These are phyloP conservation scores for Euura saliciscinereae DNA, from an alignment of 1,140 invertebrate species.

Conservation along the genomic window DNA sequence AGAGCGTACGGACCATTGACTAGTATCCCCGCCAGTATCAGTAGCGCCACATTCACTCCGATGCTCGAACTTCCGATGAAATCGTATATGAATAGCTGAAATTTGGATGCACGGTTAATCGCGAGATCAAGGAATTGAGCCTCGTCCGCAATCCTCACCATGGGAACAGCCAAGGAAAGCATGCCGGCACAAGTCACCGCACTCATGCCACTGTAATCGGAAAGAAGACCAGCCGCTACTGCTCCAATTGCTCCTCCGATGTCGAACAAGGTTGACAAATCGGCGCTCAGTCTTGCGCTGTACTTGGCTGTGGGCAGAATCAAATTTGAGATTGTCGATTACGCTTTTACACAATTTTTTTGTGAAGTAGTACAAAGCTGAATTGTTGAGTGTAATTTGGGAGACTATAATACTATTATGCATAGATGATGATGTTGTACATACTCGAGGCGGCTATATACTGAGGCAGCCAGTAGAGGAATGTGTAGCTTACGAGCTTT, in stretches of 20 bases:
- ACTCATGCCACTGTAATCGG: conserved; percentile 83
- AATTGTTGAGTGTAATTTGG: neutral
- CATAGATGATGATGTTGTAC: conserved; percentile 40
- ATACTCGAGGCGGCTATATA: conserved; percentile 88
- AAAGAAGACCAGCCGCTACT: conserved; percentile 85
- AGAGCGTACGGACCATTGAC: conserved; percentile 96
- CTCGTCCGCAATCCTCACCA: conserved; percentile 64
- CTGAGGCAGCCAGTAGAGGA: conserved; percentile 93
- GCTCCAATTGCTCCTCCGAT: conserved; percentile 88
- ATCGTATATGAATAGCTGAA: conserved; percentile 83
- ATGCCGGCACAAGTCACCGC: conserved; percentile 85
- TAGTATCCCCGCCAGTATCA: conserved; percentile 79
- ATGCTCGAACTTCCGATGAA: conserved; percentile 69
- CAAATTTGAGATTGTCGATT: neutral
- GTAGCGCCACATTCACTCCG: conserved; percentile 69
- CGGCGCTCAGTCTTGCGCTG: conserved; percentile 74
- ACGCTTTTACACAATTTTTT: conserved; percentile 5
- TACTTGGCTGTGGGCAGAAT: conserved; percentile 68
- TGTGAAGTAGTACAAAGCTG: conserved; percentile 9
- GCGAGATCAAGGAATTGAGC: neutral
- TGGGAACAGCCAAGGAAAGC: conserved; percentile 80
- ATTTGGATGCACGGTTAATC: conserved; percentile 25
- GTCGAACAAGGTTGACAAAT: conserved; percentile 91
- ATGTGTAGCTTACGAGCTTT: conserved; percentile 97
- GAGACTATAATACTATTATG: no score